Evolutionary conservation across 2,113 vertebrate species (phyloP), one percentile per base, ranked within the genome.

Genomic region (Sylvia atricapilla): DNA sequence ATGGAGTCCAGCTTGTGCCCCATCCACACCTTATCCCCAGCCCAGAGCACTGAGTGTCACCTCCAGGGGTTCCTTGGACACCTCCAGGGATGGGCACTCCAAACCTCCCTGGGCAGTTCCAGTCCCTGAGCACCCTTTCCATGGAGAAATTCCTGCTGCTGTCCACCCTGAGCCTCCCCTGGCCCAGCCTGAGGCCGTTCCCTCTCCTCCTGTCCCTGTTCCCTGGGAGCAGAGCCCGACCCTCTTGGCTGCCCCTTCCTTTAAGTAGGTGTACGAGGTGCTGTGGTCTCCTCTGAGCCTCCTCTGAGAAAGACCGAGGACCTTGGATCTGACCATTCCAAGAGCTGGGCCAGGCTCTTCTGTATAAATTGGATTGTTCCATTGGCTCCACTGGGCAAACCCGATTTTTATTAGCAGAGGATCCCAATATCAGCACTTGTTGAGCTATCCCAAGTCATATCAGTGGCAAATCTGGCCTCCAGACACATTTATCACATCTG

Each of bases 1-100:
- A 39, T 13, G 0, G 1, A 46, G 16, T 12, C 24, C 13, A 2
- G 1, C 7, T 11, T 60, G 46, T 60, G 28, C 23, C 46, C 1
- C 0, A n/a, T 33, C 0, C 15, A 37, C 46, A 46, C 24, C 39
- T 0, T 75, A 53, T 82, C 33, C 13, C 62, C 53, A 82, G 50
- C 46, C 69, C 69, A 75, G 78, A 75, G 69, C 87, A 1, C 69
- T 31, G 1, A 68, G 62, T 67, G 62, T 9, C 69, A 30, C 24
- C 16, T 23, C 69, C 78, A 75, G 60, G 1, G 1, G 1, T 52
- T 24, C 46, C 69, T 14, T 0, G 60, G 60, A 8, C 39, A 67
- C 37, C 52, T 67, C 46, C 69, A 53, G 53, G 37, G 53, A 12
- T 75, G 69, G 69, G 23, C 0, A 60, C 20, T 80, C 9, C 62